Conservation (phyloP, 2,797 vertebrate species). For the Emydoidea blandingii region DNA sequence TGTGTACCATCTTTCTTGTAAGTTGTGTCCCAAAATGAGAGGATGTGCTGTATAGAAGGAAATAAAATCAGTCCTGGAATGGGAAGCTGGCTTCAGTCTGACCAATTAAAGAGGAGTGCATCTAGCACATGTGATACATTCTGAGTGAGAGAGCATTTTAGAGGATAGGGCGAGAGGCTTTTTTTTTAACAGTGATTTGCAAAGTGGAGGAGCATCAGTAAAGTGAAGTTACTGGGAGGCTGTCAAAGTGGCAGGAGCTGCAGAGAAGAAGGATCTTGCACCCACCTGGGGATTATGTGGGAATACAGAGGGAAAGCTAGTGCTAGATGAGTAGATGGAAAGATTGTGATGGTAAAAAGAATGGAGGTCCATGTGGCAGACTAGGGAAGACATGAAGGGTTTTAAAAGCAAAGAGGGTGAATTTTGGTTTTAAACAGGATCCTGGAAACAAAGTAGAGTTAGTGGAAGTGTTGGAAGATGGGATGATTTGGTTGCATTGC, state of each 20-base stretch:
- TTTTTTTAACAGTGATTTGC: background rate
- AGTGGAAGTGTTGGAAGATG: background rate
- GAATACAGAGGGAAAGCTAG: background rate
- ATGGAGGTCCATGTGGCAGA: background rate
- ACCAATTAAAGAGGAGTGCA: background rate
- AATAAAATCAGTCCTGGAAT: constrained; percentile 43
- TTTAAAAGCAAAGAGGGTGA: background rate
- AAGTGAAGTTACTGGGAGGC: background rate
- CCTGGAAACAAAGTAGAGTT: background rate
- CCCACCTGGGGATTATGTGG: background rate
- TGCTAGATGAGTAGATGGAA: background rate
- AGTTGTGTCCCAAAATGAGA: constrained; percentile 3
- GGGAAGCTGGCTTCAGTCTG: constrained; percentile 32
- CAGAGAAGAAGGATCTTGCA: background rate
- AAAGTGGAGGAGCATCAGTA: constrained; percentile 29
- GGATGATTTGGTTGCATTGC: background rate
- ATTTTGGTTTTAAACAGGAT: background rate
- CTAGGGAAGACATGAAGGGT: background rate
- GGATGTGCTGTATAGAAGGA: background rate
- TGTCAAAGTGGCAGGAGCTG: background rate
- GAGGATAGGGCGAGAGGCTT: background rate
- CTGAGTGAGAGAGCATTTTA: background rate
- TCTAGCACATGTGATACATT: constrained; percentile 44
- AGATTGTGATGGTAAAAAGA: background rate
- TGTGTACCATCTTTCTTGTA: constrained; percentile 44